These are phyloP conservation scores for Formica exsecta DNA, from an alignment of 1,140 invertebrate genomes.

Conservation along the genomic window DNA sequence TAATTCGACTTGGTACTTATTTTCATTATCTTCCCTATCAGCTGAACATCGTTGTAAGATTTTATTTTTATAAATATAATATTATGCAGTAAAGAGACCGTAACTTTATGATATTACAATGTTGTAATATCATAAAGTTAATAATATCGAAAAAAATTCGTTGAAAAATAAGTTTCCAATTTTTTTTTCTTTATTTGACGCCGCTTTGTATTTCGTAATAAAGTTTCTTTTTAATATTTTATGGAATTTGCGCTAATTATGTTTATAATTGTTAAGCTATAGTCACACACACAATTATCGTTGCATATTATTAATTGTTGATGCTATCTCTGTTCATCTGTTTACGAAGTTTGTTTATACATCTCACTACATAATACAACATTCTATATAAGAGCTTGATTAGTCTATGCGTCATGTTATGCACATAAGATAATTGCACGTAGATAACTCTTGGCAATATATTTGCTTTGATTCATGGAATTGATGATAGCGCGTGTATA, in stretches of 20 bases:
- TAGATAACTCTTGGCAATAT: slow-evolving; percentile 5
- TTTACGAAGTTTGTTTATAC: background rate
- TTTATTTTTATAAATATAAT: no score
- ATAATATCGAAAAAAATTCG: background rate
- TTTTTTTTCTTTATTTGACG: background rate
- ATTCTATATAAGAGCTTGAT: slow-evolving; percentile 7
- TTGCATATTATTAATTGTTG: background rate
- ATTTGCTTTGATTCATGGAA: background rate
- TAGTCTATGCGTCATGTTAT: slow-evolving; percentile 9
- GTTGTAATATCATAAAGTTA: background rate
- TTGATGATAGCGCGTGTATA: background rate
- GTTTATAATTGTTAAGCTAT: background rate
- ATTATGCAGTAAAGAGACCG: no score
- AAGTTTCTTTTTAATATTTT: background rate
- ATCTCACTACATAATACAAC: background rate
- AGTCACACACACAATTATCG: background rate
- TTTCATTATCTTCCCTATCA: slow-evolving; percentile 23
- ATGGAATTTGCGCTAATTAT: background rate
- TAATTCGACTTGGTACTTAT: slow-evolving; percentile 42
- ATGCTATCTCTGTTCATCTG: background rate
- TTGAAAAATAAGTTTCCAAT: background rate
- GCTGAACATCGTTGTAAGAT: no score
- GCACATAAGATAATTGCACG: slow-evolving; percentile 8
- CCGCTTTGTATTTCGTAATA: background rate
- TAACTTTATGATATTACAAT: no score